Evolutionary conservation across 2,113 vertebrate genomes (phyloP).

Genomic region (Archilochus colubris): DNA sequence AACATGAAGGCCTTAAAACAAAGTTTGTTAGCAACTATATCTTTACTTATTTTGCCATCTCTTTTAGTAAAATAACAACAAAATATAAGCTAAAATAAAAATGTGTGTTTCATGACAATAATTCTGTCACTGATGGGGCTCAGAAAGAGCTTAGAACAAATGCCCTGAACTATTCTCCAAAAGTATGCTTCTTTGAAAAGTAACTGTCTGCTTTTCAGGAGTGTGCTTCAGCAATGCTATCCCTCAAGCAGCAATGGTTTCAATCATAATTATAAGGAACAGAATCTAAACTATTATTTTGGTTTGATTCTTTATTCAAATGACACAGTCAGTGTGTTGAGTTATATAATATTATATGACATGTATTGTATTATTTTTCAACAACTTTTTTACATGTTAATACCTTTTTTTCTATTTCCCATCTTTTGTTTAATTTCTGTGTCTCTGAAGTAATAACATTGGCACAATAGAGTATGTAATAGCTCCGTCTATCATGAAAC

Average conservation of each 20-base stretch:
- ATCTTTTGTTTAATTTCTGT: not conserved
- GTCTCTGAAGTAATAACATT: not conserved
- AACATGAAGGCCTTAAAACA: not conserved
- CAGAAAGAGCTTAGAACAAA: not conserved
- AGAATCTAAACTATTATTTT: not conserved
- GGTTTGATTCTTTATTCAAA: not conserved
- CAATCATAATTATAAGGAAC: not conserved
- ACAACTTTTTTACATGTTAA: not conserved
- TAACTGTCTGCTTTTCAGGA: not conserved
- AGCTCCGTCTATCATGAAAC: constrained; percentile 8
- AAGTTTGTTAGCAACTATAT: not conserved
- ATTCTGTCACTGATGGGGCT: not conserved
- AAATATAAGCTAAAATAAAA: not conserved
- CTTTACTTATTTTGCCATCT: not conserved
- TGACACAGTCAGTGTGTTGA: not conserved
- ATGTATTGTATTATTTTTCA: not conserved
- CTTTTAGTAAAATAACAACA: not conserved
- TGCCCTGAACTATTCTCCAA: not conserved
- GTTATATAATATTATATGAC: not conserved
- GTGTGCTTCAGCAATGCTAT: not conserved
- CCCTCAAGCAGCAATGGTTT: not conserved
- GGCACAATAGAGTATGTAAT: not conserved
- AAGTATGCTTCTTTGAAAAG: not conserved
- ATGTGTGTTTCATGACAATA: not conserved
- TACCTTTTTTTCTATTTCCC: not conserved